Conservation (phyloP, 2,888 invertebrate genomes). For the Creontiades dilutus region DNA sequence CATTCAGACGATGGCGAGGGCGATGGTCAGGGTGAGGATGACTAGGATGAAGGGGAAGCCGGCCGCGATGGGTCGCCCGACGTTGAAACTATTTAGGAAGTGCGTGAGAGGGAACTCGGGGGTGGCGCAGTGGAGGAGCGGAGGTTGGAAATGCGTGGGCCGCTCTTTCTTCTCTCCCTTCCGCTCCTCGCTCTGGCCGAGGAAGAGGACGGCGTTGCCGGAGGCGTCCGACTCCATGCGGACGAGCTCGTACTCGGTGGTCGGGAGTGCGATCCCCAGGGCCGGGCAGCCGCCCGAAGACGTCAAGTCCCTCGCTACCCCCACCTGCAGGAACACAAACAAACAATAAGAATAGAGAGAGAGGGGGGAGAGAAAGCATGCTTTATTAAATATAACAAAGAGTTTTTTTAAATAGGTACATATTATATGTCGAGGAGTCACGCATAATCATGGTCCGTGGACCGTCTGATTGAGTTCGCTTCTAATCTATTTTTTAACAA, state of each 20-base stretch:
- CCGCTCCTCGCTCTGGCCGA: constrained; percentile 78
- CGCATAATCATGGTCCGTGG: no score
- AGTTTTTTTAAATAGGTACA: no score
- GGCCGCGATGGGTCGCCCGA: constrained; percentile 1
- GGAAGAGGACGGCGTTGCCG: constrained; percentile 79
- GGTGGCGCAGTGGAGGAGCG: constrained; percentile 79
- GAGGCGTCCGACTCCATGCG: constrained; percentile 80
- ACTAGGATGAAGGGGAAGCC: background rate
- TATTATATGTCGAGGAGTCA: no score
- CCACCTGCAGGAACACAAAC: constrained; percentile 76
- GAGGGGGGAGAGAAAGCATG: no score
- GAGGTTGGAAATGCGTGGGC: constrained; percentile 81
- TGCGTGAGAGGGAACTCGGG: constrained; percentile 76
- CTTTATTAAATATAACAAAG: no score
- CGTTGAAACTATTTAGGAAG: constrained; percentile 73
- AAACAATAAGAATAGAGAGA: no score
- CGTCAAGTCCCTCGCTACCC: constrained; percentile 80
- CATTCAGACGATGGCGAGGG: constrained; percentile 10
- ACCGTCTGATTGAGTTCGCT: no score
- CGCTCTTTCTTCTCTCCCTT: constrained; percentile 76
- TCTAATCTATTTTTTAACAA: no score
- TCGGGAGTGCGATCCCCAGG: constrained; percentile 81
- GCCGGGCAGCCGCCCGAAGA: constrained; percentile 80
- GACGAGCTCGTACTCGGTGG: constrained; percentile 80
- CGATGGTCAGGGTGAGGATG: no score